Base-by-base conservation (phyloP, 2,113 vertebrate species). In the Elaphurus davidianus region DNA sequence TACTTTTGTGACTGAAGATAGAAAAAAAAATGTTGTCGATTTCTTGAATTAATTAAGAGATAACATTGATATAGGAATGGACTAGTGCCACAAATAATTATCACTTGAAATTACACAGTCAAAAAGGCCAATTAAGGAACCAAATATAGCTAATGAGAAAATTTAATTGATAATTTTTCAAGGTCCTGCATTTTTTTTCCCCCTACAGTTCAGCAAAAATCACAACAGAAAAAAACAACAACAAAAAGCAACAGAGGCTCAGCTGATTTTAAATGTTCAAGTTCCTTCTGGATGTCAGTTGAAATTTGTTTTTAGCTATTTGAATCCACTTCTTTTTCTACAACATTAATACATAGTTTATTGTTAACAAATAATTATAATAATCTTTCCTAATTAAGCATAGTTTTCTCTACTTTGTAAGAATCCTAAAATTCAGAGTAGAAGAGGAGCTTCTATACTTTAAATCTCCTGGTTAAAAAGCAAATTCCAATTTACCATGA, bases 101-200 rank as follows among this genome's bases (percentile, higher is more conserved):
- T 98, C 96, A 98, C 92, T 98, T 96, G 87, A 98, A 98, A 99
- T 98, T 98, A 96, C 3, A 5, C 92, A 98, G 91, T 98, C 96
- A 98, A 98, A 98, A 98, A 98, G 97, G 95, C 94, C 98, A 98
- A 92, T 98, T 98, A 99, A 98, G 57, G 94, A 82, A 97, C 83
- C 85, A 98, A 98, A 99, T 97, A 98, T 36, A 98, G 97, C 79
- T 99, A 98, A 99, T 97, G 97, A 99, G 98, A 98, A 98, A 98
- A 97, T 94, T 97, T 98, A 98, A 98, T 97, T 98, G 98, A 99
- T 98, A 98, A 98, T 98, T 98, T 98, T 98, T 98, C 98, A 98
- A 88, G 81, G 76, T 98, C 60, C 67, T 96, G 40, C 57, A 91
- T 97, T 98, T 93, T 95, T 96, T 94, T n/a, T 7, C 0, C 10